Conservation (phyloP, 2,888 invertebrate species). For the Psococerastis gibbosa region DNA sequence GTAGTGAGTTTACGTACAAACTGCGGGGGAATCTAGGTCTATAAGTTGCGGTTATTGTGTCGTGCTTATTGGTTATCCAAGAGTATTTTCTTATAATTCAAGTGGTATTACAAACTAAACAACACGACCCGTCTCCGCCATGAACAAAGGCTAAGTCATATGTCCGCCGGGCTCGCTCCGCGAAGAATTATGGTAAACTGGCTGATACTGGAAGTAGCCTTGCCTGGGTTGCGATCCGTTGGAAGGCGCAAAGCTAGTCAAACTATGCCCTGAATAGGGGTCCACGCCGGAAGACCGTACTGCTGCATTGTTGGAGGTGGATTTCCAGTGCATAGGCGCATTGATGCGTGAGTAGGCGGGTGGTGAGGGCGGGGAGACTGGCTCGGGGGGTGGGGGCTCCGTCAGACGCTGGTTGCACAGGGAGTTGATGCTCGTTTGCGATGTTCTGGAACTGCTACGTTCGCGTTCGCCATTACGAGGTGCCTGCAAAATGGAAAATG, state of each 20-base stretch:
- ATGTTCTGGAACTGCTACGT: slow-evolving; percentile 2
- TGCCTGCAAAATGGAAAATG: too few species aligned
- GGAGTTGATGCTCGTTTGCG: background rate
- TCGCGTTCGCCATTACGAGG: slow-evolving; percentile 4
- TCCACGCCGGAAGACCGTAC: background rate
- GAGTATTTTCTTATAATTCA: too few species aligned
- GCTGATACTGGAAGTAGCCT: slow-evolving; percentile 7
- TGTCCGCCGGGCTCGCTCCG: slow-evolving; percentile 7
- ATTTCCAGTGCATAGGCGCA: slow-evolving; percentile 8
- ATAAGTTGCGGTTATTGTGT: too few species aligned
- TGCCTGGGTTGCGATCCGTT: slow-evolving; percentile 5
- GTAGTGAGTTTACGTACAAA: too few species aligned
- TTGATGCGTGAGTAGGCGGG: slow-evolving; percentile 4
- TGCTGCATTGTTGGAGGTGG: background rate
- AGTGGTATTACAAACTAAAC: too few species aligned
- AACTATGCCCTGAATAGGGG: slow-evolving; percentile 1
- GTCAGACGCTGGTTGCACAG: background rate
- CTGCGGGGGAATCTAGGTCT: too few species aligned
- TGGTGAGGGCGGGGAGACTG: background rate
- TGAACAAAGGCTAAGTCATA: slow-evolving; percentile 6
- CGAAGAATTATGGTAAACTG: slow-evolving; percentile 7
- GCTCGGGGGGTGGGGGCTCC: slow-evolving; percentile 3
- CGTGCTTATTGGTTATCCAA: too few species aligned
- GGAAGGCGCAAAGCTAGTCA: slow-evolving; percentile 6
- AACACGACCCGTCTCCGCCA: too few species aligned